Conservation (phyloP, 1,140 invertebrate species). For the Theocolax elegans region DNA sequence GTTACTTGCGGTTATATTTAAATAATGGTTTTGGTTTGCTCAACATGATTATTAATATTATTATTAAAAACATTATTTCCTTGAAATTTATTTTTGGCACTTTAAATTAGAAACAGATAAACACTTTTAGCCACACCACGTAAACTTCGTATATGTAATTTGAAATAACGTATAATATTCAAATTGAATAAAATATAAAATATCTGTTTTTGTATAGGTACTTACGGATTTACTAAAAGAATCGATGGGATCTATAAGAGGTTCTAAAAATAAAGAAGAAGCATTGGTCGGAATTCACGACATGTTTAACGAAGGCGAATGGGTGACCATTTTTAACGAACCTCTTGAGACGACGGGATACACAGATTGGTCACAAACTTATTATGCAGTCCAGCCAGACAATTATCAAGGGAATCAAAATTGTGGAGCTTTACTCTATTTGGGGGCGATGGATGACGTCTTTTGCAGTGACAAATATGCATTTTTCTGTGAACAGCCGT, state of each 20-base stretch:
- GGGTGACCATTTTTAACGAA: conserved; percentile 60
- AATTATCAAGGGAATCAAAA: conserved; percentile 35
- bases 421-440: neutral
- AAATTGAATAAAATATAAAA: neutral
- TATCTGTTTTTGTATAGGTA: conserved; percentile 47
- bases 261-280: conserved; percentile 47
- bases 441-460: neutral
- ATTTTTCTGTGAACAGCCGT: neutral
- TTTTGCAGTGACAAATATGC: conserved; percentile 1
- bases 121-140: no score
- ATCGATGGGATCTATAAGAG: conserved; percentile 46
- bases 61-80: no score
- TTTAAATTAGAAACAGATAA: no score
- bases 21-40: no score
- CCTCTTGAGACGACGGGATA: conserved; percentile 43
- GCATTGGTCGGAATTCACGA: conserved; percentile 61
- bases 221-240: conserved; percentile 56
- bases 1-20: no score
- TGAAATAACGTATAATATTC: no score
- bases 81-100: no score
- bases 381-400: conserved; percentile 18
- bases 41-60: no score
- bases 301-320: conserved; percentile 58
- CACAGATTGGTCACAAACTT: neutral
- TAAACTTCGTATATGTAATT: no score